Conservation (phyloP, 1,140 invertebrate species). For the Palaemon carinicauda region DNA sequence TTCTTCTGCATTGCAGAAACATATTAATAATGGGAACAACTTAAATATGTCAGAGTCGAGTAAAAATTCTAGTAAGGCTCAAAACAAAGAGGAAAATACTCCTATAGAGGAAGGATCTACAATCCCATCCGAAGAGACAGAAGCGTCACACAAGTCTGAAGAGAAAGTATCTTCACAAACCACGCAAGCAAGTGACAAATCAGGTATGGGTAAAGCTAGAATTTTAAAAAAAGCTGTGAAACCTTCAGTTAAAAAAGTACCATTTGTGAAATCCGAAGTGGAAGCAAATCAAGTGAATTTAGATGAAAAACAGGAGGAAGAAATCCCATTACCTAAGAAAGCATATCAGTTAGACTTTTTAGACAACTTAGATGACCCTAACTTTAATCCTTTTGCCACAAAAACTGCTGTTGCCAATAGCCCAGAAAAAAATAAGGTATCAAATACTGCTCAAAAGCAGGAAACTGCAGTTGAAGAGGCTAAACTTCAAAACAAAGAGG, state of each 20-base stretch:
- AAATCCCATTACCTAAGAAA: neutral
- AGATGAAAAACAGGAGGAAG: neutral
- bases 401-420: neutral
- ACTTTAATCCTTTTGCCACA: conserved; percentile 18
- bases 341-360: conserved; percentile 20
- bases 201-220: too few species aligned
- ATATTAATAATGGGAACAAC: neutral
- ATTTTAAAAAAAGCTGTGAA: too few species aligned
- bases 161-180: too few species aligned
- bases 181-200: too few species aligned
- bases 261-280: neutral
- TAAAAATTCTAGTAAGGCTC: too few species aligned
- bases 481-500: too few species aligned
- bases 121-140: too few species aligned
- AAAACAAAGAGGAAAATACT: neutral
- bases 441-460: neutral
- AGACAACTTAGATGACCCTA: conserved; percentile 37
- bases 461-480: too few species aligned
- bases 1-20: too few species aligned
- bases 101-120: neutral
- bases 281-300: neutral
- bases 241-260: neutral
- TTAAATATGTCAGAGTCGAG: too few species aligned
- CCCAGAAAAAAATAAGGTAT: neutral
- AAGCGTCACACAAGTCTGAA: too few species aligned